A percentile compares a stretch with the other conserved stretches of the same genome.
These are phyloP conservation scores for Hemibagrus wyckioides DNA, from an alignment of 2,113 vertebrate species.

Conservation along the genomic window DNA sequence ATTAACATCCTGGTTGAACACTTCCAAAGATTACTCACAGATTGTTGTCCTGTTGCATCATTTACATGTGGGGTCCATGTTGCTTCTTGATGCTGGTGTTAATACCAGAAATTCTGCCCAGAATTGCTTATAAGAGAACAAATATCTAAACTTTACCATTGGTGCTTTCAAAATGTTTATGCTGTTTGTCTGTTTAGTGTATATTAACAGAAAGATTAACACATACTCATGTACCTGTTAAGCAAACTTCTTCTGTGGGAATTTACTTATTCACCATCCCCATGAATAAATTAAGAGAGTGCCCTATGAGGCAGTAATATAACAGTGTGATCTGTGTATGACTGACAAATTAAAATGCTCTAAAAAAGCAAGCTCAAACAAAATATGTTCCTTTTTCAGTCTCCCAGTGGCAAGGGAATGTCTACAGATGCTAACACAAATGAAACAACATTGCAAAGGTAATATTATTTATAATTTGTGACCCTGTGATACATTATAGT, in stretches of 20 bases:
- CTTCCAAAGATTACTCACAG: slow-evolving; percentile 13
- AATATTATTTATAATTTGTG: slow-evolving; percentile 40
- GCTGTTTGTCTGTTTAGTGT: background rate
- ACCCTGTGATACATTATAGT: background rate
- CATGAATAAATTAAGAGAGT: background rate
- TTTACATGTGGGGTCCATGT: background rate
- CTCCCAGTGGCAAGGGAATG: slow-evolving; percentile 80
- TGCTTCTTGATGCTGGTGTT: background rate
- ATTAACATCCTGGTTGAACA: slow-evolving; percentile 16
- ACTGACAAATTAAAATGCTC: background rate
- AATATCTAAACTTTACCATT: background rate
- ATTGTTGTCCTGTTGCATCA: slow-evolving; percentile 1
- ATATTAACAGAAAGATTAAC: background rate
- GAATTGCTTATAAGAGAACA: slow-evolving; percentile 5
- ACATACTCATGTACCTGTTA: background rate
- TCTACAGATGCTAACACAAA: slow-evolving; percentile 76
- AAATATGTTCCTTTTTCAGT: slow-evolving; percentile 62
- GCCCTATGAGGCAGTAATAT: background rate
- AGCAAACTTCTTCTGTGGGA: slow-evolving; percentile 28
- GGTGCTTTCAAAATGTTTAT: background rate
- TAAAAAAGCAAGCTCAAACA: background rate
- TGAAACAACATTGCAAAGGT: slow-evolving; percentile 85
- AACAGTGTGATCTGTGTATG: background rate
- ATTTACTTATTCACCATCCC: slow-evolving; percentile 9
- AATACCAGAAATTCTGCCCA: slow-evolving; percentile 15